Evolutionary conservation across 2,888 invertebrate genomes (phyloP), one percentile per base, ranked within the genome.

Genomic region (Elmis aenea): DNA sequence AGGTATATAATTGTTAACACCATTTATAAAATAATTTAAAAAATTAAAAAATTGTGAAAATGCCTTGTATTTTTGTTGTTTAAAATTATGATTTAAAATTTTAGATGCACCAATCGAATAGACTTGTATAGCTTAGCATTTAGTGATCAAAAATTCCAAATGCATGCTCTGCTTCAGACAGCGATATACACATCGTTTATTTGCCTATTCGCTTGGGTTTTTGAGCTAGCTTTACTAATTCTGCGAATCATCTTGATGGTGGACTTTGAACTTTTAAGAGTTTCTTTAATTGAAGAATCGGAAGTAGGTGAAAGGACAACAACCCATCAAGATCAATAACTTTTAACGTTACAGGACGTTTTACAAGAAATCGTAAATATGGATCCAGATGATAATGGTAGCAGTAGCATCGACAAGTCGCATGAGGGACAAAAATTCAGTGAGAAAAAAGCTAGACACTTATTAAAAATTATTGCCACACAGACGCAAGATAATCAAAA

Each of bases 61-160:
- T n/a, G n/a, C n/a, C n/a, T n/a, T n/a, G n/a, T n/a, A n/a, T n/a
- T n/a, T n/a, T n/a, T n/a, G n/a, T 12, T 20, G 10, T 30, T 13
- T 8, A 13, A 11, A 28, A 9, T 28, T 23, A 13, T 24, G 3
- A 27, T 28, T 12, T 11, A 11, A 24, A 20, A 1, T 54, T 58
- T 12, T 29, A 58, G 58, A 3, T 61, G 61, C 39, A 42, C 40
- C 0, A 10, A 38, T 16, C 23, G 39, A 12, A 51, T 62, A 16
- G 50, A 61, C 33, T 35, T 50, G 16, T 61, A 55, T 29, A 55
- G 59, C 1, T 36, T 52, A 25, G 38, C 54, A 28, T 55, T 54
- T 28, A 13, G 50, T 26, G 33, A 41, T 5, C 11, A 34, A 18
- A 33, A 47, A 38, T 36, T 32, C 13, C 20, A 33, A 21, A 14